Conservation (phyloP, 2,888 invertebrate species). For the Acronicta psi region DNA sequence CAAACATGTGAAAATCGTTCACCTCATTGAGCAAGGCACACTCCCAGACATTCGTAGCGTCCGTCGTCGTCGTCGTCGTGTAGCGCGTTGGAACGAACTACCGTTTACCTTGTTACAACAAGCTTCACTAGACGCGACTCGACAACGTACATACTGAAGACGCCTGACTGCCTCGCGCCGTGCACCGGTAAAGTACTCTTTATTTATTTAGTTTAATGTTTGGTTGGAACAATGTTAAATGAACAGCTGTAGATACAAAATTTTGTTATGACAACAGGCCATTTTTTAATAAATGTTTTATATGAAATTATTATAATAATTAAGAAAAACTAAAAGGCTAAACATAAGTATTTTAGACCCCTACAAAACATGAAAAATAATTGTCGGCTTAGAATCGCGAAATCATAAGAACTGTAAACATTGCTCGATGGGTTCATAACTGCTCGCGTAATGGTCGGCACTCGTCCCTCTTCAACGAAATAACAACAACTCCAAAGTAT, state of each 20-base stretch:
- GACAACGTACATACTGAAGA: conserved; percentile 3
- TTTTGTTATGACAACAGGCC: not conserved
- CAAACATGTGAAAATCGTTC: too few species aligned
- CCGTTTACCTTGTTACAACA: conserved; percentile 36
- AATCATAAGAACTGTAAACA: conserved; percentile 33
- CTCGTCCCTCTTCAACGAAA: conserved; percentile 23
- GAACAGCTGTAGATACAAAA: not conserved
- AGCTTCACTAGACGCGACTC: conserved; percentile 6
- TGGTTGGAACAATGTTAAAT: too few species aligned
- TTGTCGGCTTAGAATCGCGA: conserved; percentile 2
- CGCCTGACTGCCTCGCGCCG: not conserved
- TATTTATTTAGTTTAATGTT: conserved; percentile 5
- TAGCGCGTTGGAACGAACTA: conserved; percentile 6
- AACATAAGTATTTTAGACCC: too few species aligned
- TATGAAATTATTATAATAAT: too few species aligned
- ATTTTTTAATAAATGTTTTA: too few species aligned
- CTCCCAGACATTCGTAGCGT: conserved; percentile 1
- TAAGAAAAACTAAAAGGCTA: too few species aligned
- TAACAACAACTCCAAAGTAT: conserved; percentile 10
- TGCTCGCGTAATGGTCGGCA: conserved; percentile 35
- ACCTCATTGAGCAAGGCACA: not conserved
- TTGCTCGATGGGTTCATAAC: conserved; percentile 42
- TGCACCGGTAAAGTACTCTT: conserved; percentile 1
- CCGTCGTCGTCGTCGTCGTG: too few species aligned
- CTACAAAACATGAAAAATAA: conserved; percentile 11